A percentile compares a stretch with the other conserved stretches of the same genome.
Conservation (phyloP, 2,888 invertebrate genomes). For the Caenorhabditis imperialis region DNA sequence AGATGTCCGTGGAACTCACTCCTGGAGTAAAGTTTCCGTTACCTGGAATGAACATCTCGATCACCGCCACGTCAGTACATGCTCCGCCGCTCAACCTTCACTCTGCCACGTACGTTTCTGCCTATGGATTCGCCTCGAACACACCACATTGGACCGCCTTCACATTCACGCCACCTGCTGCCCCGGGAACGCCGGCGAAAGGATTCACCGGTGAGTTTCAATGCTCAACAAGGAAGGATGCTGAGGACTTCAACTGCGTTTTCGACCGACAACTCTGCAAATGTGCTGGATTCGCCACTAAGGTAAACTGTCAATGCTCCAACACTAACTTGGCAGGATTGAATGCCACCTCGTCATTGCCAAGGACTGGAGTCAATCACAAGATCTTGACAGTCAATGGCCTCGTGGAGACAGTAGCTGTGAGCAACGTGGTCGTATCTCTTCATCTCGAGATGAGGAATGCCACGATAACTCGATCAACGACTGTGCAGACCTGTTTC, state of each 20-base stretch:
- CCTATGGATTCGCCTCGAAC: not conserved
- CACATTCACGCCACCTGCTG: no score
- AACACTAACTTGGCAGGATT: not conserved
- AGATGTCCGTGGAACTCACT: not conserved
- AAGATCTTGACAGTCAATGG: not conserved
- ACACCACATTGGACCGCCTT: not conserved
- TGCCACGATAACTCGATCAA: not conserved
- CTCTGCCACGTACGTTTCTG: constrained; percentile 4
- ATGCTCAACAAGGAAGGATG: not conserved
- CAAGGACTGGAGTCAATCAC: not conserved
- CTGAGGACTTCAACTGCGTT: constrained; percentile 5
- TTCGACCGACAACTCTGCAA: not conserved
- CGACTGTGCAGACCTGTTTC: not conserved
- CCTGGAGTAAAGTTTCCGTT: constrained; percentile 2
- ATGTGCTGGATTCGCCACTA: not conserved
- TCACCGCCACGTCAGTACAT: not conserved
- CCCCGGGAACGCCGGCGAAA: not conserved
- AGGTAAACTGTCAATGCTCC: not conserved
- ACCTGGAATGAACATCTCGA: constrained; percentile 9
- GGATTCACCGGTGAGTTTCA: constrained; percentile 3
- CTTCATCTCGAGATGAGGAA: not conserved
- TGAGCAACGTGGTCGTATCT: not conserved
- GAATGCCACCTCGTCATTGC: no score
- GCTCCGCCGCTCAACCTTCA: constrained; percentile 2
- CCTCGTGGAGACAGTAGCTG: not conserved